Evolutionary conservation across 2,113 vertebrate genomes (phyloP).

Genomic region (Eulemur rufifrons): DNA sequence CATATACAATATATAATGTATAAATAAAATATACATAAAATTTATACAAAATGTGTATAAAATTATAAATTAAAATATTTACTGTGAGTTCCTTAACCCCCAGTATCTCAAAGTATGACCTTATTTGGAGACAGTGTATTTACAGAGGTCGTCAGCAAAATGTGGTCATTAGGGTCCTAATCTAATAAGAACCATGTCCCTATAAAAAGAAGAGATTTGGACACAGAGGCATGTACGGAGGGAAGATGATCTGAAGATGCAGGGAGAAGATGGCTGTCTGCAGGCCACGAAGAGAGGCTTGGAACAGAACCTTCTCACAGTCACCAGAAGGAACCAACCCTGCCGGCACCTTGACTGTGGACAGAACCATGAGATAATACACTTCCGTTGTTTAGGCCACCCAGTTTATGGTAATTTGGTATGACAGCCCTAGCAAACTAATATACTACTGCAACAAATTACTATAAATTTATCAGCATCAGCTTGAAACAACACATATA

Average conservation of each 20-base stretch:
- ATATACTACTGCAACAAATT: neutral
- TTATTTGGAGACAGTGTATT: neutral
- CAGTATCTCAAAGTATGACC: neutral
- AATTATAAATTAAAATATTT: neutral
- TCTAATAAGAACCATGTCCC: neutral
- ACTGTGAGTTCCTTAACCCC: neutral
- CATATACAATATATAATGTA: neutral
- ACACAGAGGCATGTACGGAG: neutral
- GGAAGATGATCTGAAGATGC: neutral
- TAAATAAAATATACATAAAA: neutral
- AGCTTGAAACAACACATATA: neutral
- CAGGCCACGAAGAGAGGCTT: neutral
- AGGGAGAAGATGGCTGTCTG: neutral
- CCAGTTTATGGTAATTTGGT: neutral
- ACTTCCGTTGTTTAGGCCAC: neutral
- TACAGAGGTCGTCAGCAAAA: neutral
- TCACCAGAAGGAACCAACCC: neutral
- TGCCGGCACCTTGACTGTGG: neutral
- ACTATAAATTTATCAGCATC: neutral
- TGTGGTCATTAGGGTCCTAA: neutral
- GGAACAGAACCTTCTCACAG: neutral
- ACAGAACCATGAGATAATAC: neutral
- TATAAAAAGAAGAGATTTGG: neutral
- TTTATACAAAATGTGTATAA: neutral
- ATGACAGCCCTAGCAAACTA: neutral